phyloP scores from a whole-genome alignment of 2,797 vertebrate species.

The Chelonia mydas region DNA sequence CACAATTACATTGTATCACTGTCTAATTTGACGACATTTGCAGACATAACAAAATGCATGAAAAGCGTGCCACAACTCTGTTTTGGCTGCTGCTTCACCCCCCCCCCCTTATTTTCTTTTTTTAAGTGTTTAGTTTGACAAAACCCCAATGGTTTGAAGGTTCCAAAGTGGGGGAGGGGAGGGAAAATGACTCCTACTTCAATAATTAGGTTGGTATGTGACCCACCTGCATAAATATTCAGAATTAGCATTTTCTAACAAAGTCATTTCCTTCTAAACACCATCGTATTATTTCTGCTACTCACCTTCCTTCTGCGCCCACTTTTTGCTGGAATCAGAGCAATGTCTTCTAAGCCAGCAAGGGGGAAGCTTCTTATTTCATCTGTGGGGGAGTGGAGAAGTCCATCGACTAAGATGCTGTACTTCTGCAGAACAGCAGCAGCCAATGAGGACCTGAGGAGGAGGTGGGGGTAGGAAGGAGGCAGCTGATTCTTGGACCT shows the following conservation, averaged over 20 bases:
- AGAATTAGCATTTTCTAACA: neutral
- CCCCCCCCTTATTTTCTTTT: neutral
- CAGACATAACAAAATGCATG: neutral
- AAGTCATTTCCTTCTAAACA: neutral
- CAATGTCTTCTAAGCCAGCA: neutral
- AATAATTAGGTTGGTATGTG: neutral
- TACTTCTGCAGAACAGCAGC: neutral
- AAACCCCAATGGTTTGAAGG: neutral
- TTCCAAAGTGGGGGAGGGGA: neutral
- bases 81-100: neutral
- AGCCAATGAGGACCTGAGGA: slow-evolving; percentile 30
- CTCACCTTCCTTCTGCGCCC: neutral
- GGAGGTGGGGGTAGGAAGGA: neutral
- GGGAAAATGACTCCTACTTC: neutral
- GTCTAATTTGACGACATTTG: neutral
- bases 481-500: neutral
- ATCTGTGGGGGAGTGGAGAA: neutral
- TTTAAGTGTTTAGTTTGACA: neutral
- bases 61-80: neutral
- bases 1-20: neutral
- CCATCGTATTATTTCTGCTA: neutral
- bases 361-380: slow-evolving; percentile 17
- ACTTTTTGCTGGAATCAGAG: neutral
- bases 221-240: neutral
- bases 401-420: neutral